Evolutionary conservation across 2,113 vertebrate species (phyloP), one percentile per base, ranked within the genome.

Genomic region (Barnardius zonarius): DNA sequence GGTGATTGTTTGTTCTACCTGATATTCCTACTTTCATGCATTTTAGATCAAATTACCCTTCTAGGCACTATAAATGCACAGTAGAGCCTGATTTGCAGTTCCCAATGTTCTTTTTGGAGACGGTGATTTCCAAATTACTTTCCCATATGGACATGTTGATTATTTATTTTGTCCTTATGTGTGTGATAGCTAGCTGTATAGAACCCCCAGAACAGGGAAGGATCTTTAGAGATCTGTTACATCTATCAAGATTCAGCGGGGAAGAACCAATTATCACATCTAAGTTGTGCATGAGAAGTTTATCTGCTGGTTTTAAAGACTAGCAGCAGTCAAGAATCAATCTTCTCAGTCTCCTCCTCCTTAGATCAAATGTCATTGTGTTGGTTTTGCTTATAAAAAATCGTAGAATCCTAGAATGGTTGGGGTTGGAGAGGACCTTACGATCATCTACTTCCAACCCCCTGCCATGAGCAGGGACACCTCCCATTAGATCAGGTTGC

Each of bases 101-200:
- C 49, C 49, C 75, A 16, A 0, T 76, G 57, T 66, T 74, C 75
- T 73, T 80, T 83, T 57, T 84, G 74, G 57, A 87, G 57, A 37
- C 14, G 57, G 27, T 41, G 39, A 70, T 89, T 83, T 96, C 72
- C 59, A 86, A 81, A 81, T 94, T 63, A 46, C 54, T 91, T 91
- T 89, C 43, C 66, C 46, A 64, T 46, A 62, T 55, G 31, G 75
- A 54, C 59, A 5, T 63, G 62, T 64, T 90, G 59, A 83, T 95
- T 93, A 86, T 91, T 94, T 94, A 49, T 81, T 92, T 93, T 90
- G 70, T 92, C 49, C 22, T 95, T 84, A 73, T 17, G 55, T 87
- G 51, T 84, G 64, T 78, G 84, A 78, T 72, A 91, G 19, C 87
- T 75, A 57, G 51, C 79, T 72, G 3, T 67, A 37, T 5, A 77